A percentile compares a stretch with the other conserved stretches of the same genome.
Conservation (phyloP, 2,888 invertebrate species). For the Metalampra italica region DNA sequence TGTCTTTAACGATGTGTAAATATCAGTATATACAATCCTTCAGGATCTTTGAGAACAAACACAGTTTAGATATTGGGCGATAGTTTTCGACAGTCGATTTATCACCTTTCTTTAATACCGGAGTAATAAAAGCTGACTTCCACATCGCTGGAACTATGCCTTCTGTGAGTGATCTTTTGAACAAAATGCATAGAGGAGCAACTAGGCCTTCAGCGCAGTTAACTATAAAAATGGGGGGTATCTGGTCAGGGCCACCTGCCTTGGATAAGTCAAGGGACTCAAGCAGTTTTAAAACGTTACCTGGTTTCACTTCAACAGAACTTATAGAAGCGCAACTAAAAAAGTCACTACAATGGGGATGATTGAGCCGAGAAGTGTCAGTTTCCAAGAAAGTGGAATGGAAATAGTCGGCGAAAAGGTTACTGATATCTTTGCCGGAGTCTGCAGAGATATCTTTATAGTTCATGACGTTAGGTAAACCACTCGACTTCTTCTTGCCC, state of each 20-base stretch:
- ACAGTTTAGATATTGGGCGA: constrained; percentile 5
- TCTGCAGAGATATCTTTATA: not conserved
- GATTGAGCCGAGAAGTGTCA: no score
- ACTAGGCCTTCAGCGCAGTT: not conserved
- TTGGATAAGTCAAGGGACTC: not conserved
- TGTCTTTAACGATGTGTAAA: not conserved
- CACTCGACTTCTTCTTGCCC: not conserved
- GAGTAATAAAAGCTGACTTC: constrained; percentile 9
- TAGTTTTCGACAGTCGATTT: not conserved
- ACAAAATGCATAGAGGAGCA: not conserved
- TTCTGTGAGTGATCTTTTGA: not conserved
- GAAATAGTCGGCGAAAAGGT: constrained; percentile 1
- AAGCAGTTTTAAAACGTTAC: no score
- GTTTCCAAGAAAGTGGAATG: not conserved
- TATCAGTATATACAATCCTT: not conserved
- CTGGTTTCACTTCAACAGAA: no score
- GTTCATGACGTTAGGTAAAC: constrained; percentile 1
- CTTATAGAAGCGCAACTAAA: no score
- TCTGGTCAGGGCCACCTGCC: not conserved
- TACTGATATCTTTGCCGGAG: not conserved
- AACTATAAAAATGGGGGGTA: not conserved
- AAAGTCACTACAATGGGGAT: no score
- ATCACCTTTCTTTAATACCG: constrained; percentile 3
- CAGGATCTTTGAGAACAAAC: constrained; percentile 3
- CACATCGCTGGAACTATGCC: not conserved